Conservation (phyloP, 2,888 invertebrate genomes). For the Hesperia comma region DNA sequence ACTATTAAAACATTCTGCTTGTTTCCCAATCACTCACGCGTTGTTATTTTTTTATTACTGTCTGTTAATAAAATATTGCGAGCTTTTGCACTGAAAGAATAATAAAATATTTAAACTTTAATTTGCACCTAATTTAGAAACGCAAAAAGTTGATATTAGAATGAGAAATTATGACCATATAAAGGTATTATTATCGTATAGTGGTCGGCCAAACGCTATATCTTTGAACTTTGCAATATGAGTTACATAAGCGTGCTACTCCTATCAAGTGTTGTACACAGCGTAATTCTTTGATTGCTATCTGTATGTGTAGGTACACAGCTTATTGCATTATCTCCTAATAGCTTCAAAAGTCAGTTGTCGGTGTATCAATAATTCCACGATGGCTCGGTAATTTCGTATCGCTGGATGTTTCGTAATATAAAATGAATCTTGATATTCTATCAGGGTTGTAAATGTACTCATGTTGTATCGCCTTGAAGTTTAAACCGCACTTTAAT, state of each 20-base stretch:
- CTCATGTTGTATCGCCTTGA: neutral
- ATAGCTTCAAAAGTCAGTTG: slow-evolving; percentile 28
- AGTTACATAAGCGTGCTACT: slow-evolving; percentile 27
- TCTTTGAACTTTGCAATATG: slow-evolving; percentile 22
- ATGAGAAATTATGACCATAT: neutral
- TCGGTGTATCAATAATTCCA: slow-evolving; percentile 10
- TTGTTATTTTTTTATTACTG: slow-evolving; percentile 29
- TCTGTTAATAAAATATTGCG: slow-evolving; percentile 29
- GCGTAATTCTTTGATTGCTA: slow-evolving; percentile 25
- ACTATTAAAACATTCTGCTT: slow-evolving; percentile 13
- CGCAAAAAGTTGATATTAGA: slow-evolving; percentile 2
- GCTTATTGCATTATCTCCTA: slow-evolving; percentile 26
- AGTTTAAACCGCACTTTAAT: neutral
- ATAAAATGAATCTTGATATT: neutral
- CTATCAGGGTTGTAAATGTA: neutral
- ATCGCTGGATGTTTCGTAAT: slow-evolving; percentile 1
- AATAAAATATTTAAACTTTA: slow-evolving; percentile 4
- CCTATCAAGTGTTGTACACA: slow-evolving; percentile 21
- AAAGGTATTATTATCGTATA: too few species aligned
- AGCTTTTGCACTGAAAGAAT: slow-evolving; percentile 27
- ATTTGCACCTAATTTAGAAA: neutral
- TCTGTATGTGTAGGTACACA: slow-evolving; percentile 24
- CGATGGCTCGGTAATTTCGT: slow-evolving; percentile 7
- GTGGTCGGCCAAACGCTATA: slow-evolving; percentile 19
- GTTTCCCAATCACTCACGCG: slow-evolving; percentile 15